Evolutionary conservation across 2,797 vertebrate genomes (phyloP), one percentile per base, ranked within the genome.

Genomic region (Sebastes minor): DNA sequence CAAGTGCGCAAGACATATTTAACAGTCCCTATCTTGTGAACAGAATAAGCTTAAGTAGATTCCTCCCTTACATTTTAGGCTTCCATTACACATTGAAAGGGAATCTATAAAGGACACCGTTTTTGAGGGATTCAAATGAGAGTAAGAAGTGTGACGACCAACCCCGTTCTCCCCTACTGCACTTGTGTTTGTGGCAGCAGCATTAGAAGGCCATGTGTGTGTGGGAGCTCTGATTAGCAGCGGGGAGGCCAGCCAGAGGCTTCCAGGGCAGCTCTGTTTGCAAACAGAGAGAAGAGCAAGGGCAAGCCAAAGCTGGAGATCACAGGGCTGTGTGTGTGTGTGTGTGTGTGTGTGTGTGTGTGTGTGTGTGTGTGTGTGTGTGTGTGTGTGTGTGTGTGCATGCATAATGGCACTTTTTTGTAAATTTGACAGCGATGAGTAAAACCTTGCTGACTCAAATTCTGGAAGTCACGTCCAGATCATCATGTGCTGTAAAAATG

Each of bases 141-240:
- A n/a, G 49, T n/a, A 53, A 53, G 6, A 53, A 53, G 20, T 53
- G 46, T 49, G 46, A 49, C 46, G 49, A 53, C 49, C 49, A 53
- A 53, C 20, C 49, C 9, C 20, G 20, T 53, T 52, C 49, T 53
- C 49, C 20, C 49, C 49, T 88, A 25, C 78, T 82, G 68, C 71
- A 67, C 59, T 59, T 70, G 74, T 73, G 81, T 77, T 78, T 62
- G 75, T 83, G 64, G 81, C 87, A 82, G 80, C 71, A 65, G 80
- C 63, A 75, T 89, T 46, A 82, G 56, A 84, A 64, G 85, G 84
- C 81, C 78, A 77, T 81, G 86, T 56, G 74, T 46, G 42, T 78
- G 80, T 68, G 76, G 85, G 74, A 89, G 86, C 89, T 90, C 82
- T 93, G 91, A 95, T 95, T 95, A 91, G 90, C 81, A 74, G 84